Conservation (phyloP, 2,113 vertebrate species). For the Malurus alboscapulatus region DNA sequence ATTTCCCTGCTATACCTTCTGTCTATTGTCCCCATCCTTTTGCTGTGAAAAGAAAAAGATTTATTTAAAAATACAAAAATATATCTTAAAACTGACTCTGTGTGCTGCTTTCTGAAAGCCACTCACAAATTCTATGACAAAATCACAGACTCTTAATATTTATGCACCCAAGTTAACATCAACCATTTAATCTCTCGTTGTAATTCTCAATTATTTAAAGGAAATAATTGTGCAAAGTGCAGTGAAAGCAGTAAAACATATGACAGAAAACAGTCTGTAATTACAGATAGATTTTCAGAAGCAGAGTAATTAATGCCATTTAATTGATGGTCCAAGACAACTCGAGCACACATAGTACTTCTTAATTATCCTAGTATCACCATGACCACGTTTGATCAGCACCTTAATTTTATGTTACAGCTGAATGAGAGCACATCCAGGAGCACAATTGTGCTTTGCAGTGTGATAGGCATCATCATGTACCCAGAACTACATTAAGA, state of each 20-base stretch:
- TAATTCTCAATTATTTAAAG: background rate
- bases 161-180: background rate
- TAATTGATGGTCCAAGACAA: background rate
- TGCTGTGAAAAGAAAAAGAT: rapidly evolving
- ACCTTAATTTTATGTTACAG: background rate
- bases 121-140: background rate
- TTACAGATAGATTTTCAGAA: background rate
- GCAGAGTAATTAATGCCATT: background rate
- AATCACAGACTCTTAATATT: background rate
- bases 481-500: background rate
- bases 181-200: background rate
- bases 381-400: background rate
- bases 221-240: background rate
- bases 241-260: background rate
- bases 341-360: background rate
- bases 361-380: background rate
- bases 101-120: background rate
- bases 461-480: background rate
- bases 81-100: background rate
- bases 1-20: background rate
- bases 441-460: background rate
- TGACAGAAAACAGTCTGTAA: background rate
- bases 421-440: background rate
- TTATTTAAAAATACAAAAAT: background rate
- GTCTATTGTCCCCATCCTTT: background rate